Base-by-base conservation (phyloP, 2,113 vertebrate species). In the Azemiops feae region DNA sequence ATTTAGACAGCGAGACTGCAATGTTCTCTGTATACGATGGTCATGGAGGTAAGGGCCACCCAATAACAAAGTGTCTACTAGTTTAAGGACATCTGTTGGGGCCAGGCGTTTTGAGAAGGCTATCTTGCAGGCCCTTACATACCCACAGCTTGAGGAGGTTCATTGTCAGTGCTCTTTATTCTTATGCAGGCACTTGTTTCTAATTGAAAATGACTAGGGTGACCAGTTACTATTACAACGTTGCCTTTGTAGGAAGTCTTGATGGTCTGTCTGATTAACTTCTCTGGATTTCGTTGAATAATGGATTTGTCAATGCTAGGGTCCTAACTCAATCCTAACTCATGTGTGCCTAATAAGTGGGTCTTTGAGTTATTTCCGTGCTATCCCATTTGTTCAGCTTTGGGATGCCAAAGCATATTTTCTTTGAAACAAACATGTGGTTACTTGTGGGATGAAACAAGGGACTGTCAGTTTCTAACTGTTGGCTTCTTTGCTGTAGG, bases 1-100 rank as follows among this genome's bases (percentile, higher is more conserved):
- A 99, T 91, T 97, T 99, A 96, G 99, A 99, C 95, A 98, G 97
- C 5, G 99, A 99, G 55, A 99, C 99, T 0, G 98, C 99, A 64
- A 99, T 99, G 99, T 99, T 99, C 98, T 98, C 99, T 0, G 99
- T 99, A 92, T 99, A 99, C 95, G 99, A 99, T 95, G 99, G 99
- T 94, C 99, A 99, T 12, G 99, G 99, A 98, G 99, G 99, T 99
- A 89, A 30, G 86, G 34, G 34, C 34, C 39, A 22, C 34, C 74
- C 34, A 9, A 22, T 7, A 43, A 43, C 20, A 4, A 81, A 9
- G 18, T 43, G 34, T 8, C 34, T 34, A 81, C 34, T 10, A 7
- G 34, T 74, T 43, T 39, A 22, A 81, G 34, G 74, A 43, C 34
- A 39, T 43, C 74, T 81, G 74, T 81, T 81, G 74, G 74, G 34